Base-by-base conservation (phyloP, 1,140 invertebrate species). In the Lepidurus arcticus region DNA sequence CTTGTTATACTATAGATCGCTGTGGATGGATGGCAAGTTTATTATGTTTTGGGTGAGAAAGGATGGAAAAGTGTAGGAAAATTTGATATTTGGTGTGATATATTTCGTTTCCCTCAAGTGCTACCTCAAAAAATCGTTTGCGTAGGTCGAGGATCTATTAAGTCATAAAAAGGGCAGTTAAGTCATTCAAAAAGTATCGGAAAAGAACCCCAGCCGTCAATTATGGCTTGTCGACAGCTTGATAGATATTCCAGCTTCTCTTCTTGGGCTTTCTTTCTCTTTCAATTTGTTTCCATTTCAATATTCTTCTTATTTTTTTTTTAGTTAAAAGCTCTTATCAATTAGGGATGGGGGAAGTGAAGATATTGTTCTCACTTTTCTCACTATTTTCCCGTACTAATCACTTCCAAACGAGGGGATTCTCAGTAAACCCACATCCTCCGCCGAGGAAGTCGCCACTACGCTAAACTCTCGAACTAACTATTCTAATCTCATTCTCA, bases 401-500 rank as follows among this genome's bases (percentile, higher is more conserved):
- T 65, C 53, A 65, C 53, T 21, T 65, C 13, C 9, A 21, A 65
- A 13, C 13, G 53, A n/a, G n/a, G 53, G 8, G 53, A 65, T 65
- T 9, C 53, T 21, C 13, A 21, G 53, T n/a, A 65, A 65, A 65
- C n/a, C 53, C 53, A 65, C 53, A 65, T 65, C 53, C 53, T 65
- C 13, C 21, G 7, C 16, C 53, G 13, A 21, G 53, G 13, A 65
- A 65, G 21, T 65, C 53, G 16, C 53, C 13, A 21, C 53, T 16
- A 1, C n/a, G 53, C 53, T 0, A 65, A n/a, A n/a, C 21, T 65
- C 47, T 13, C 53, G 21, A 65, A 65, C 53, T 65, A 65, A 65
- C 53, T 65, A 65, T 65, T 65, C 53, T 65, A 65, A 65, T 65
- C 53, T 7, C 53, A 65, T 65, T 65, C 53, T 65, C 53, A 65